Conservation (phyloP, 2,797 vertebrate genomes). For the Premnoplex brunnescens region DNA sequence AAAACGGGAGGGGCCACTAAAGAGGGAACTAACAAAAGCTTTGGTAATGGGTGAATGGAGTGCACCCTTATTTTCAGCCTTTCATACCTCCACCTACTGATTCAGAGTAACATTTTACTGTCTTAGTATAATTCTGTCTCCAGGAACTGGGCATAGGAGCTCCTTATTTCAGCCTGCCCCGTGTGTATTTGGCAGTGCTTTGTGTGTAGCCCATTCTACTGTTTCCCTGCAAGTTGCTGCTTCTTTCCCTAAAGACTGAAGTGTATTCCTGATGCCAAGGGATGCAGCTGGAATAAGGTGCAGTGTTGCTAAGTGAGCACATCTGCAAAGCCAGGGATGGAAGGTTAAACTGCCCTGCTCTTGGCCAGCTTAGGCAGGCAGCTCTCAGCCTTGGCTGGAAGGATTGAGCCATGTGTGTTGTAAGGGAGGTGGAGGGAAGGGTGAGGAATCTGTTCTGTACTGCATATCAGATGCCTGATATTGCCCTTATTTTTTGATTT, state of each 20-base stretch:
- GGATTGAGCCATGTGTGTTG: not conserved
- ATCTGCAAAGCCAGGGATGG: not conserved
- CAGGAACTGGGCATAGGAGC: not conserved
- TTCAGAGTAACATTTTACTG: not conserved
- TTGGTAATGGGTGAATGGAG: not conserved
- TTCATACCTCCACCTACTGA: not conserved
- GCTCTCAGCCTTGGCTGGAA: not conserved
- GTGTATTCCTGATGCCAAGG: not conserved
- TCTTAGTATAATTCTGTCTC: not conserved
- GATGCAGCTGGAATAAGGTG: not conserved
- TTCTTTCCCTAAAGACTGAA: not conserved
- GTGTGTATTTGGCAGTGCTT: not conserved
- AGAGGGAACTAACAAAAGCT: not conserved
- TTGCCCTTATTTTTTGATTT: not conserved
- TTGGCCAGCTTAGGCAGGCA: not conserved
- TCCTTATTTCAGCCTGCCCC: not conserved
- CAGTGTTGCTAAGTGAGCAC: not conserved
- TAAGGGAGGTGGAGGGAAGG: not conserved
- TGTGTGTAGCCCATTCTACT: not conserved
- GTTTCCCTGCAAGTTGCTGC: not conserved
- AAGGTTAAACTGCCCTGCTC: not conserved
- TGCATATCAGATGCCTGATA: not conserved
- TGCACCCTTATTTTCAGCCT: not conserved
- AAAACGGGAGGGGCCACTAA: not conserved
- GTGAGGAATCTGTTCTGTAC: not conserved